A percentile compares a stretch with the other conserved stretches of the same genome.
Conservation (phyloP, 1,140 invertebrate genomes). For the Drosophila sechellia region DNA sequence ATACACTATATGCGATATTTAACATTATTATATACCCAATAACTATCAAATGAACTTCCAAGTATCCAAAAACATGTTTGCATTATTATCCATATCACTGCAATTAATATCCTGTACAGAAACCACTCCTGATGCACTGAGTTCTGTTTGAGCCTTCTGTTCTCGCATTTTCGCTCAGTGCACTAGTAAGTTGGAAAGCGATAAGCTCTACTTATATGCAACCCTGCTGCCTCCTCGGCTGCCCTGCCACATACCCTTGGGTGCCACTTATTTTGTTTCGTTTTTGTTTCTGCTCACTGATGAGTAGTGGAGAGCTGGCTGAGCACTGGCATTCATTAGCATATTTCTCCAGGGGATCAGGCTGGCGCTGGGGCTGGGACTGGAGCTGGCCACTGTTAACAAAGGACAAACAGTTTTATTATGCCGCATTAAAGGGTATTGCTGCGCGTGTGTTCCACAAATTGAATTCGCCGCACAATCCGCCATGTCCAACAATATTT, state of each 20-base stretch:
- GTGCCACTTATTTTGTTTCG: constrained; percentile 75
- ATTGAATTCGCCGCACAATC: constrained; percentile 60
- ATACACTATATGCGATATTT: too few relatives aligned
- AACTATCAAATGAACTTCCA: neutral
- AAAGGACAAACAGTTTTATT: constrained; percentile 65
- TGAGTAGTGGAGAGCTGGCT: constrained; percentile 34
- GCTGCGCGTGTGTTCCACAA: constrained; percentile 48
- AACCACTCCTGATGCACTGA: too few relatives aligned
- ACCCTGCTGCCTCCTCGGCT: constrained; percentile 25
- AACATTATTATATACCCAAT: too few relatives aligned
- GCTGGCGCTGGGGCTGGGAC: neutral
- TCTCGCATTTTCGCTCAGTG: neutral
- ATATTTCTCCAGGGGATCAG: constrained; percentile 70
- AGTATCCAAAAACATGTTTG: neutral
- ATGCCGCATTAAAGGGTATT: constrained; percentile 75
- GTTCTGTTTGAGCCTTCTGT: neutral
- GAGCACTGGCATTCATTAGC: constrained; percentile 75
- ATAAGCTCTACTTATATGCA: constrained; percentile 40
- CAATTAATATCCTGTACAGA: too few relatives aligned
- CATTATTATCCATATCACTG: too few relatives aligned
- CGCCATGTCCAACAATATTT: constrained; percentile 20
- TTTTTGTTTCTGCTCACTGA: constrained; percentile 66
- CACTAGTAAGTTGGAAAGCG: constrained; percentile 6
- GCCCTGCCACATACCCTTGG: constrained; percentile 54
- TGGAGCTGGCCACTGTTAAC: constrained; percentile 3